Percentiles rank a stretch among this genome's conserved stretches.
phyloP scores from a whole-genome alignment of 2,888 invertebrate genomes.

The Idaea aversata region DNA sequence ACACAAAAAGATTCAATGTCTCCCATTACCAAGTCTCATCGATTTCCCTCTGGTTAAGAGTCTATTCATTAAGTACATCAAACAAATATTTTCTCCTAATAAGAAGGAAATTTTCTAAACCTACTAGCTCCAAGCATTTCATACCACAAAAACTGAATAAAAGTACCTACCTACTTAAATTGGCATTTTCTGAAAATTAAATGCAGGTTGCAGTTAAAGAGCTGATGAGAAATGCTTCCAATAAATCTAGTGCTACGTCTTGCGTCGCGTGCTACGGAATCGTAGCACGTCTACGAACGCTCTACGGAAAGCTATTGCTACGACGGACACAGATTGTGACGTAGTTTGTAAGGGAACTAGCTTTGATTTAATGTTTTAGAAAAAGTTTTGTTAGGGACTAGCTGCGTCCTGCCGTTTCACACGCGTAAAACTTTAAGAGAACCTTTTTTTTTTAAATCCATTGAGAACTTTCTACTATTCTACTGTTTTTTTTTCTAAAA shows the following conservation, averaged over 20 bases:
- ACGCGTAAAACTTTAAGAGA: too few relatives aligned
- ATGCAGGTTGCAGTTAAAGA: background rate
- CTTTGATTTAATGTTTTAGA: background rate
- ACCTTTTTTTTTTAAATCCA: too few relatives aligned
- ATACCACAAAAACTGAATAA: too few relatives aligned
- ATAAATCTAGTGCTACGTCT: background rate
- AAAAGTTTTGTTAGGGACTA: background rate
- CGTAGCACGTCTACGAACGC: background rate
- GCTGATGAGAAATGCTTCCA: background rate
- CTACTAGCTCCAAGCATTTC: background rate
- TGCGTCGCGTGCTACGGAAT: background rate
- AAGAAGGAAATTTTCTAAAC: background rate
- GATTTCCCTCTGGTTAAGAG: too few relatives aligned
- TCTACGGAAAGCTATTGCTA: background rate
- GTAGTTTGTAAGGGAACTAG: background rate
- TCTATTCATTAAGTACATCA: too few relatives aligned
- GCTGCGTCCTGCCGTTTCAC: background rate
- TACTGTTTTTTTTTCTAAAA: too few relatives aligned
- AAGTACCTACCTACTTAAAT: background rate
- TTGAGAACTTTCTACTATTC: too few relatives aligned
- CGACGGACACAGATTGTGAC: slow-evolving; percentile 3
- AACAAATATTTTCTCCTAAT: background rate
- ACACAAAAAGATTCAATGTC: too few relatives aligned
- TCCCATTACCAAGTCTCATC: too few relatives aligned
- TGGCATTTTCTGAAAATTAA: background rate